These are phyloP conservation scores for Pheosia tremula DNA, from an alignment of 2,888 invertebrate species.

Conservation along the genomic window DNA sequence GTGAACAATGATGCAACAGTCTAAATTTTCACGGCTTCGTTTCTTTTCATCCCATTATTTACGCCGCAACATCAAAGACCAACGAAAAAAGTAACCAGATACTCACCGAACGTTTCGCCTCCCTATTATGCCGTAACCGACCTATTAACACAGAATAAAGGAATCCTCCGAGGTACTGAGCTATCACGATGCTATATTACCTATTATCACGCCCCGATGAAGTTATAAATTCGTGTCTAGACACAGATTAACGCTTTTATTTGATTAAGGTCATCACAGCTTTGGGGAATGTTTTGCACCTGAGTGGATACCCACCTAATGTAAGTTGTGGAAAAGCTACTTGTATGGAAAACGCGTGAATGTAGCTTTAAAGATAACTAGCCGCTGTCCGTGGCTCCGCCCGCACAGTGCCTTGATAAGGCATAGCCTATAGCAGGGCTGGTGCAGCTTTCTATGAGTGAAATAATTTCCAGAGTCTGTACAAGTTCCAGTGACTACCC, in stretches of 20 bases:
- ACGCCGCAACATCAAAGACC: background rate
- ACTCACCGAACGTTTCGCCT: slow-evolving; percentile 17
- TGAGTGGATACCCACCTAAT: too few relatives aligned
- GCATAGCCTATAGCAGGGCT: too few relatives aligned
- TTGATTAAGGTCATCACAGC: background rate
- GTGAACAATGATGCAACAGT: background rate
- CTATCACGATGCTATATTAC: slow-evolving; percentile 42
- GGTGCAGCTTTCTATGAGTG: too few relatives aligned
- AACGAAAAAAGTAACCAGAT: slow-evolving; percentile 28
- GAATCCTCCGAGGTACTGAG: slow-evolving; percentile 34
- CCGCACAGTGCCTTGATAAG: too few relatives aligned
- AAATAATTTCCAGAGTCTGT: too few relatives aligned
- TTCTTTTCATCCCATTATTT: background rate
- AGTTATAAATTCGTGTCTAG: slow-evolving; percentile 28
- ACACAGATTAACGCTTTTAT: slow-evolving; percentile 1
- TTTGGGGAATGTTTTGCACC: background rate
- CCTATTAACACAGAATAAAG: slow-evolving; percentile 44
- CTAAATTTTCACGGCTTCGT: background rate
- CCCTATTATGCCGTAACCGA: slow-evolving; percentile 37
- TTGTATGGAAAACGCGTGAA: too few relatives aligned
- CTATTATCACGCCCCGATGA: slow-evolving; percentile 39
- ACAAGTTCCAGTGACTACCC: too few relatives aligned
- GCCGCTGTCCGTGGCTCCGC: too few relatives aligned
- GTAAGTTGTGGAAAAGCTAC: too few relatives aligned
- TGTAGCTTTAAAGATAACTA: too few relatives aligned